Percentiles rank a stretch among this genome's conserved stretches.
Evolutionary conservation across 2,113 vertebrate genomes (phyloP).

Genomic region (Hemiprocne comata): DNA sequence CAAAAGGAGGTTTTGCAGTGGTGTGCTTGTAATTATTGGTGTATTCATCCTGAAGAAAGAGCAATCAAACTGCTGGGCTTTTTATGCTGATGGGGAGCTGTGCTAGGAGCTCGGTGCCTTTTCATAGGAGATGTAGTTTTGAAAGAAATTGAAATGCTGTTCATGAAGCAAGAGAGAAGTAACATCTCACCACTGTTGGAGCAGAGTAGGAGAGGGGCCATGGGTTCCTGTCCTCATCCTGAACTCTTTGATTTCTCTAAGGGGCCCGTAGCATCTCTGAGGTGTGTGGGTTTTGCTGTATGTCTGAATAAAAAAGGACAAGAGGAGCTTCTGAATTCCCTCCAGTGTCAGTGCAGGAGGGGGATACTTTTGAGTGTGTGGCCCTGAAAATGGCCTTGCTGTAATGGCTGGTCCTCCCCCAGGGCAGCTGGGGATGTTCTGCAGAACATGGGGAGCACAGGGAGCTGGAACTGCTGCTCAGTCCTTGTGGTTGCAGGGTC

Average conservation of each 20-base stretch:
- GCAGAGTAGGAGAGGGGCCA: neutral
- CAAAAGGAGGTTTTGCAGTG: neutral
- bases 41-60: neutral
- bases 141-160: neutral
- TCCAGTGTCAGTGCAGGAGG: neutral
- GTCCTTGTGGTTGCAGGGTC: neutral
- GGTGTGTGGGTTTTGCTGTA: neutral
- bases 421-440: neutral
- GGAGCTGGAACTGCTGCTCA: neutral
- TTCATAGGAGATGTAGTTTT: neutral
- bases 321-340: neutral
- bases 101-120: neutral
- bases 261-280: neutral
- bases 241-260: neutral
- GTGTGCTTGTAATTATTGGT: neutral
- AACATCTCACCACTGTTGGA: accelerated
- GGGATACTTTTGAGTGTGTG: accelerated
- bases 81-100: neutral
- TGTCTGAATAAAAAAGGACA: neutral
- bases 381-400: no score
- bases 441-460: accelerated
- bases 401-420: neutral
- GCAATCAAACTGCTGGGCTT: neutral
- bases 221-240: neutral
- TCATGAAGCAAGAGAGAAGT: neutral